Conservation (phyloP, 2,113 vertebrate genomes). For the Calypte anna region DNA sequence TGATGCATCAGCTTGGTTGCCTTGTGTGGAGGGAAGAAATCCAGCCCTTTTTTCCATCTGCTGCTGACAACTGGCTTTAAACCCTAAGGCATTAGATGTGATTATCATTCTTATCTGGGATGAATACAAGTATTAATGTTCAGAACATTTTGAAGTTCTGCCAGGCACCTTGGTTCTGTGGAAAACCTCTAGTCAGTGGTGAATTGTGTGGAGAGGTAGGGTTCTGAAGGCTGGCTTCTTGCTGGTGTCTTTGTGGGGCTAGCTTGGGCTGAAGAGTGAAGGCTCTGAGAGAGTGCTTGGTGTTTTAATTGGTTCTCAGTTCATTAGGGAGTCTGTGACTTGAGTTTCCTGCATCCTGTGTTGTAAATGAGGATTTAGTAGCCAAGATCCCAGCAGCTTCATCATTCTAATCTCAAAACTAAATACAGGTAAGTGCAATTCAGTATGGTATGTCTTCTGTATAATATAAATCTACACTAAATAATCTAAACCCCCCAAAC, state of each 20-base stretch:
- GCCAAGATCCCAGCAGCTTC: neutral
- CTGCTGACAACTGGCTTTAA: neutral
- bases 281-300: neutral
- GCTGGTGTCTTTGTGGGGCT: neutral
- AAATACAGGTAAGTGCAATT: neutral
- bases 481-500: too few relatives aligned
- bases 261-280: neutral
- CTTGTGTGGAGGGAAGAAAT: neutral
- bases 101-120: neutral
- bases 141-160: neutral
- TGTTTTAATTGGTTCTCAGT: neutral
- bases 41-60: neutral
- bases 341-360: neutral
- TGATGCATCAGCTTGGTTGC: neutral
- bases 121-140: neutral
- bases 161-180: neutral
- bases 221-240: neutral
- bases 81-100: neutral
- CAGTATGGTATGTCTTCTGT: neutral
- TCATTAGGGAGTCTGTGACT: neutral
- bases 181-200: neutral
- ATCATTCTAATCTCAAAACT: neutral
- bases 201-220: neutral
- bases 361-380: neutral
- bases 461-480: rapidly evolving